phyloP scores from a whole-genome alignment of 1,140 invertebrate species.

The Heterodera schachtii region DNA sequence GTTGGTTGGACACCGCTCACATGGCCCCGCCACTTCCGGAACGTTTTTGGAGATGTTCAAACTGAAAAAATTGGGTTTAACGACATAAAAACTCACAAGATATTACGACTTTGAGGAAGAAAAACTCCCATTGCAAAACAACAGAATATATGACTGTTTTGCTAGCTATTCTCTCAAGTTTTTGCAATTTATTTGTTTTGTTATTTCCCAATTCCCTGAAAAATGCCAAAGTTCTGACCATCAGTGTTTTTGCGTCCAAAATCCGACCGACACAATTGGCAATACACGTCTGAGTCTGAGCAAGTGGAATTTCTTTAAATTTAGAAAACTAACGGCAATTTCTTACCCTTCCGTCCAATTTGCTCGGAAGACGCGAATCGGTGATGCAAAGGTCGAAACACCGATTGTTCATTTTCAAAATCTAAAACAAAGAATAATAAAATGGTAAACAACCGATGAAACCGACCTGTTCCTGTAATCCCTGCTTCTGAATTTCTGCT shows the following conservation, averaged over 20 bases:
- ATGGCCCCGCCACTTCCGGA: not conserved
- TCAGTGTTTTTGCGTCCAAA: constrained; percentile 59
- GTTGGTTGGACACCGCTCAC: not conserved
- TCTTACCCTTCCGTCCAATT: constrained; percentile 47
- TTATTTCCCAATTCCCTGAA: not conserved
- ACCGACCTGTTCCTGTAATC: constrained; percentile 36
- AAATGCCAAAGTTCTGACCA: constrained; percentile 41
- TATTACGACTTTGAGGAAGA: no score
- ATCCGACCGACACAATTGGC: constrained; percentile 65
- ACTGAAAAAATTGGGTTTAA: not conserved
- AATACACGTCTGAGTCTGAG: constrained; percentile 39
- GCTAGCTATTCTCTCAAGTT: no score
- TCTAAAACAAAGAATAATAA: not conserved
- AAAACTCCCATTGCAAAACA: no score
- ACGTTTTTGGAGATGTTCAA: constrained; percentile 59
- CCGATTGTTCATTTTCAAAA: constrained; percentile 45
- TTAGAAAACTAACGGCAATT: constrained; percentile 2
- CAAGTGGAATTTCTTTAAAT: constrained; percentile 12
- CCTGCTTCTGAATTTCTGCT: constrained; percentile 34
- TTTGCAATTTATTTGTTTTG: not conserved
- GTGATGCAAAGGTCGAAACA: constrained; percentile 63
- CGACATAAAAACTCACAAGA: not conserved
- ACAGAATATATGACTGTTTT: no score
- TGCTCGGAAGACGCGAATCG: constrained; percentile 57
- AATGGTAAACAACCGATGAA: not conserved